Base-by-base conservation (phyloP, 1,140 invertebrate species). In the Macrosteles quadrilineatus region DNA sequence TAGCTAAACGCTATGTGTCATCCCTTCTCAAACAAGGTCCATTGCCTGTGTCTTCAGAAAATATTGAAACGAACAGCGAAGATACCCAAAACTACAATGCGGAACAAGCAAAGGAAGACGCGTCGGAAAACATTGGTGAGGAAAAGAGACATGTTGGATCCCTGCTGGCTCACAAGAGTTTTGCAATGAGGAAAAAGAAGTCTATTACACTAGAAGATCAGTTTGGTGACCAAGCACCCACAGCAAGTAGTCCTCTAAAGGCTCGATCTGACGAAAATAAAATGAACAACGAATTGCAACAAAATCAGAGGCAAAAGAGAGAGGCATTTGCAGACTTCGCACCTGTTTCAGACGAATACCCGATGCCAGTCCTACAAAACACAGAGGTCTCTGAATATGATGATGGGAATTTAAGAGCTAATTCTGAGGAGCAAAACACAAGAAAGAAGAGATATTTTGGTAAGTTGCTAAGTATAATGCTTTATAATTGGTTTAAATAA, bases 361-460 rank as follows among this genome's bases (percentile, higher is more conserved):
- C 73, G 1, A 72, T 74, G 73, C 73, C 73, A 19, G 73, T 74
- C 27, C 21, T 74, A 43, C 73, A 74, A 43, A 74, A 74, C 40
- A 67, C 73, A 31, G 68, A 71, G 17, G 25, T 43, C 1, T 64
- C 55, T 50, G 73, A 74, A 23, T 74, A 70, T 36, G 73, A 72
- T 14, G 73, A 74, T 43, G 31, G 65, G 12, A 32, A 63, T 17
- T 64, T 59, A 25, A 71, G 65, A 67, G 25, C 32, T 19, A 50
- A 40, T 14, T 65, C 45, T 31, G 67, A 73, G 21, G 47, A 66
- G 27, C 31, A 69, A 1, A 68, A 64, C 9, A 59, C 70, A 19
- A 67, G 73, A 30, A 71, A 72, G 31, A 75, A 73, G 62, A 67
- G 71, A 57, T 73, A 68, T 66, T 75, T 73, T 27, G 74, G 74